These are phyloP conservation scores for Caenorhabditis briggsae DNA, from an alignment of 1,140 invertebrate species.

Conservation along the genomic window DNA sequence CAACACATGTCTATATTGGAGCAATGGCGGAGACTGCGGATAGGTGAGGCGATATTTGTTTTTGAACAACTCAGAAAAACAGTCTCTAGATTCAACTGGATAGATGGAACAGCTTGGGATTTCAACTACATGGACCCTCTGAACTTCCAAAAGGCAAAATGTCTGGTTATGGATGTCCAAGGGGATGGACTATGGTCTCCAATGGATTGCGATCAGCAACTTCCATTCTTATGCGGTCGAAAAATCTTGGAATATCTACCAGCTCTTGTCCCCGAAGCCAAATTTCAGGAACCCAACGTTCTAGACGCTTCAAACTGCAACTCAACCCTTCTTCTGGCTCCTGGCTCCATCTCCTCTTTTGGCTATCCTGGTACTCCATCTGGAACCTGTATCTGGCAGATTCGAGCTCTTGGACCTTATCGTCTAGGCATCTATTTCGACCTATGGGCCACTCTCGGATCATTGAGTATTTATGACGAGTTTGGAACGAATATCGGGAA, in stretches of 20 bases:
- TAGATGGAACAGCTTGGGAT: background rate
- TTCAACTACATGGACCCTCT: background rate
- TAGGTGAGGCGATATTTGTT: background rate
- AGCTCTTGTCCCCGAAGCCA: too few species aligned
- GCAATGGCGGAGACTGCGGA: background rate
- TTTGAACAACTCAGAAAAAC: background rate
- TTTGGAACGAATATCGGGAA: background rate
- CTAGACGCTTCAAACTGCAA: conserved; percentile 1
- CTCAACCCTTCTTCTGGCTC: background rate
- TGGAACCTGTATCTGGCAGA: background rate
- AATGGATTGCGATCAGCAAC: background rate
- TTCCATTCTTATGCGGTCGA: background rate
- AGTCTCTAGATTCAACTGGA: background rate
- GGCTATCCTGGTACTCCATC: background rate
- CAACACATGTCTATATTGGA: background rate
- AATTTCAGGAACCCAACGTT: too few species aligned
- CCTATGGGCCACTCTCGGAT: background rate
- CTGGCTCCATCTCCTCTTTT: background rate
- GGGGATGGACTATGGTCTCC: background rate
- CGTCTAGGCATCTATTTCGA: background rate
- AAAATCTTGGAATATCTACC: too few species aligned
- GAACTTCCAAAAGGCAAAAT: background rate
- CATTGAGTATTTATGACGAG: background rate
- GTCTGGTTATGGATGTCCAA: background rate
- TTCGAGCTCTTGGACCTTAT: background rate